Percentiles rank a stretch among this genome's conserved stretches.
Evolutionary conservation across 2,113 vertebrate genomes (phyloP).

Genomic region (Ivindomyrus marchei): DNA sequence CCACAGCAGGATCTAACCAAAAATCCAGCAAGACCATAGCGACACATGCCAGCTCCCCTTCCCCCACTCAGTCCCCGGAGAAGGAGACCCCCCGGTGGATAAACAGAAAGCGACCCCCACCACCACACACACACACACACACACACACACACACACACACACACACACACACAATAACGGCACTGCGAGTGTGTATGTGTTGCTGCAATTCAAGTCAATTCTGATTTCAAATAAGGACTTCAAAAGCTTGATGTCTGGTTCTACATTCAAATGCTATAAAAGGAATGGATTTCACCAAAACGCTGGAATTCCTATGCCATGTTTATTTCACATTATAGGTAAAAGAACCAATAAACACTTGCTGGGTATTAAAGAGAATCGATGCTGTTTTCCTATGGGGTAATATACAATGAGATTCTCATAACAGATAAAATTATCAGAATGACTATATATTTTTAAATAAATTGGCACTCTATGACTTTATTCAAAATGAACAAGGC

Average conservation of each 20-base stretch:
- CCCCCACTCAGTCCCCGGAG: background rate
- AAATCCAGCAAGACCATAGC: background rate
- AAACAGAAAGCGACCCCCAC: background rate
- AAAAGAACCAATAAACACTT: background rate
- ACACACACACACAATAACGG: background rate
- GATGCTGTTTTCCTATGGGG: background rate
- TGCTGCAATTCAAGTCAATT: background rate
- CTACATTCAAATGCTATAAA: background rate
- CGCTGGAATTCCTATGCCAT: background rate
- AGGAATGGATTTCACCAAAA: background rate
- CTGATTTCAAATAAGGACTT: background rate
- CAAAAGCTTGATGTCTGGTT: background rate
- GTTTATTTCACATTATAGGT: background rate
- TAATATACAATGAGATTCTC: background rate
- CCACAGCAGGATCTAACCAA: background rate
- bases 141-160: too few relatives aligned
- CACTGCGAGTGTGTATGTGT: background rate
- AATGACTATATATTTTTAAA: background rate
- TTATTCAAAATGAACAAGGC: background rate
- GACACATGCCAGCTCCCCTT: background rate
- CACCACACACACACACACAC: background rate
- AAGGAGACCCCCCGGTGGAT: background rate
- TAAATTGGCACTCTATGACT: background rate
- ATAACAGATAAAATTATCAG: background rate
- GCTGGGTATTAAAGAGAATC: background rate